These are phyloP conservation scores for Pseudoips prasinana DNA, from an alignment of 2,888 invertebrate genomes.

Conservation along the genomic window DNA sequence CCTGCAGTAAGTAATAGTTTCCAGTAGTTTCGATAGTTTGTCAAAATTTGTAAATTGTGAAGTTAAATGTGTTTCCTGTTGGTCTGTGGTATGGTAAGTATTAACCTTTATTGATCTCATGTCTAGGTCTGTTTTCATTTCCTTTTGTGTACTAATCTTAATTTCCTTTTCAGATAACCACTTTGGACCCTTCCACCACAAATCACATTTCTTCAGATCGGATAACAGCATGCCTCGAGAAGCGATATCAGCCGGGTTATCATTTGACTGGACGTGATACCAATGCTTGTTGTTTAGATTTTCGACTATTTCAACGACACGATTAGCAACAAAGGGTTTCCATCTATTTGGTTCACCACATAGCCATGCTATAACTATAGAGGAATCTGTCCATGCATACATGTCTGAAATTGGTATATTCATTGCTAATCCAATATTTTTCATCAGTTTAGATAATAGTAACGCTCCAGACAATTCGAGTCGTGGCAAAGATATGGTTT, in stretches of 20 bases:
- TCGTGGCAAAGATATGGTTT: conserved; percentile 4
- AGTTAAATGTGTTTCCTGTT: not conserved
- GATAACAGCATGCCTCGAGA: conserved; percentile 19
- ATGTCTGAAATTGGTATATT: conserved; percentile 8
- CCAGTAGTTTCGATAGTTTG: not conserved
- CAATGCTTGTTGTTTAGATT: conserved; percentile 5
- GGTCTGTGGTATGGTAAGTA: not conserved
- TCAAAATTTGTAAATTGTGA: conserved; percentile 2
- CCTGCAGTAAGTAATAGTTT: conserved; percentile 1
- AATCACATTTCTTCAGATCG: conserved; percentile 10
- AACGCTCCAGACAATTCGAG: conserved; percentile 5
- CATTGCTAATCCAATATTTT: conserved; percentile 4
- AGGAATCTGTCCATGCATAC: conserved; percentile 34
- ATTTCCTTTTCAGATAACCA: conserved; percentile 12
- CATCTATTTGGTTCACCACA: conserved; percentile 25
- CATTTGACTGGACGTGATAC: conserved; percentile 14
- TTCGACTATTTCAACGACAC: conserved; percentile 13
- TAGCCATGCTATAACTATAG: conserved; percentile 30
- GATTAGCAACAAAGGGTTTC: conserved; percentile 29
- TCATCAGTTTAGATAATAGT: conserved; percentile 1
- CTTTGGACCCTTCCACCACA: conserved; percentile 29
- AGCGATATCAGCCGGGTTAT: conserved; percentile 28
- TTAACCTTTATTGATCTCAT: not conserved
- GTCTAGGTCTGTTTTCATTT: conserved; percentile 8
- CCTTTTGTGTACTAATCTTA: conserved; percentile 1